Conservation (phyloP, 1,140 invertebrate genomes). For the Drosophila jambulina region DNA sequence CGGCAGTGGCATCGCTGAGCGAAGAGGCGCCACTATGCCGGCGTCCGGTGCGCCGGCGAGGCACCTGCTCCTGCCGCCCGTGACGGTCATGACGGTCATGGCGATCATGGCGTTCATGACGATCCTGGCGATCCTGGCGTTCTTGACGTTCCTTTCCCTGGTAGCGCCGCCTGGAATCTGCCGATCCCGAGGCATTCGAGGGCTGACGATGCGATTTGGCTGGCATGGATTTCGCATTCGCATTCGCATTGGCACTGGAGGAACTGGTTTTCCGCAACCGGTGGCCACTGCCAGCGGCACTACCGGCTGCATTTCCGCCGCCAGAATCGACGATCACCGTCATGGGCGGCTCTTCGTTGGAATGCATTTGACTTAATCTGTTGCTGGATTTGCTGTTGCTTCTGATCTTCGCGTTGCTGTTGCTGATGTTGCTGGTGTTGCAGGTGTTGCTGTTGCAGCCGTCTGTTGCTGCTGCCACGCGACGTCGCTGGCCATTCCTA, state of each 20-base stretch:
- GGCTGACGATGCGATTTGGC: constrained; percentile 40
- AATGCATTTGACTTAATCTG: constrained; percentile 68
- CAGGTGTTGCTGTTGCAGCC: constrained; percentile 46
- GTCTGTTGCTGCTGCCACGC: constrained; percentile 66
- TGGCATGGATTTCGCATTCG: constrained; percentile 14
- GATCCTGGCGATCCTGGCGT: constrained; percentile 21
- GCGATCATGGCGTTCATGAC: background rate
- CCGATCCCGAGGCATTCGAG: constrained; percentile 43
- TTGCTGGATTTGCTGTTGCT: constrained; percentile 37
- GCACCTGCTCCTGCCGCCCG: constrained; percentile 10
- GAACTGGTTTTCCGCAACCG: constrained; percentile 74
- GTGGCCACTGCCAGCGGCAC: constrained; percentile 35
- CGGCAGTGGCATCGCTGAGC: constrained; percentile 45
- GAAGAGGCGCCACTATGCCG: constrained; percentile 69
- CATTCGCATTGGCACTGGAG: constrained; percentile 68
- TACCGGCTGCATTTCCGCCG: constrained; percentile 19
- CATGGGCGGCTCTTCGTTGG: constrained; percentile 77
- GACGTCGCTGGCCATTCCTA: constrained; percentile 72
- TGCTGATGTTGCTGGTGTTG: constrained; percentile 34
- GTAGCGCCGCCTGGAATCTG: constrained; percentile 41
- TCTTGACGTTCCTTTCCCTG: constrained; percentile 49
- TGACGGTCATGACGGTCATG: background rate
- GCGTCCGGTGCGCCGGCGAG: constrained; percentile 45
- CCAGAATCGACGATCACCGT: constrained; percentile 70
- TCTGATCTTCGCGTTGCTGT: constrained; percentile 14